These are phyloP conservation scores for Sialis fuliginosa DNA, from an alignment of 2,888 invertebrate species.

Conservation along the genomic window DNA sequence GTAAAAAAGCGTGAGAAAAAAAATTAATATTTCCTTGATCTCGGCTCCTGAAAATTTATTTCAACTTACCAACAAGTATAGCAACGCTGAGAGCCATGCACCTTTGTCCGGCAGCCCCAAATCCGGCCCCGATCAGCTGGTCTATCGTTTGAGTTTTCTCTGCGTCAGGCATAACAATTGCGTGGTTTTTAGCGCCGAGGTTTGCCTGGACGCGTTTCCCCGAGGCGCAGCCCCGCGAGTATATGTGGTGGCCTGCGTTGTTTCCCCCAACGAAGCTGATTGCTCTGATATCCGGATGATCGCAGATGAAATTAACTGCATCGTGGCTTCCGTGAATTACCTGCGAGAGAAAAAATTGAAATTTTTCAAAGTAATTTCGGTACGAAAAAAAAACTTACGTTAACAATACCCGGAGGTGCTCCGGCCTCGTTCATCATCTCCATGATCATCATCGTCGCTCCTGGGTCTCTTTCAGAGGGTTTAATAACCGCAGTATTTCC, in stretches of 20 bases:
- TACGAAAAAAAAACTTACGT: conserved; percentile 34
- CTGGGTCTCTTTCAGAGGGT: conserved; percentile 96
- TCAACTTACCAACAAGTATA: conserved; percentile 63
- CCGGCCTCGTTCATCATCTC: conserved; percentile 87
- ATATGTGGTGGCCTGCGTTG: conserved; percentile 89
- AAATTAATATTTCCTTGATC: too few relatives aligned
- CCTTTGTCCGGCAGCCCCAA: conserved; percentile 97
- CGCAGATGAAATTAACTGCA: conserved; percentile 94
- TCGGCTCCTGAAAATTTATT: too few relatives aligned
- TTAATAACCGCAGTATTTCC: conserved; percentile 92
- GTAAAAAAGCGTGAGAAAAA: too few relatives aligned
- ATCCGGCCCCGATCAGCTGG: conserved; percentile 84
- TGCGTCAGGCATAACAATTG: conserved; percentile 91
- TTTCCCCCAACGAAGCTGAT: conserved; percentile 98
- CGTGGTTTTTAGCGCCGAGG: conserved; percentile 99
- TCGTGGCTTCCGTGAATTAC: conserved; percentile 89
- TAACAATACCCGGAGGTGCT: conserved; percentile 89
- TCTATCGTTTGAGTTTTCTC: conserved; percentile 93
- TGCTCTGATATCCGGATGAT: conserved; percentile 87
- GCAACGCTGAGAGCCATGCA: conserved; percentile 98
- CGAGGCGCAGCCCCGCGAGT: conserved; percentile 72
- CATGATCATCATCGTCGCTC: conserved; percentile 88
- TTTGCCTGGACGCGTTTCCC: conserved; percentile 91
- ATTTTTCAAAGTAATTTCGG: background rate
- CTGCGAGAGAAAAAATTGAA: conserved; percentile 21